A percentile compares a stretch with the other conserved stretches of the same genome.
Evolutionary conservation across 2,113 vertebrate species (phyloP).

Genomic region (Choloepus hoffmanni): DNA sequence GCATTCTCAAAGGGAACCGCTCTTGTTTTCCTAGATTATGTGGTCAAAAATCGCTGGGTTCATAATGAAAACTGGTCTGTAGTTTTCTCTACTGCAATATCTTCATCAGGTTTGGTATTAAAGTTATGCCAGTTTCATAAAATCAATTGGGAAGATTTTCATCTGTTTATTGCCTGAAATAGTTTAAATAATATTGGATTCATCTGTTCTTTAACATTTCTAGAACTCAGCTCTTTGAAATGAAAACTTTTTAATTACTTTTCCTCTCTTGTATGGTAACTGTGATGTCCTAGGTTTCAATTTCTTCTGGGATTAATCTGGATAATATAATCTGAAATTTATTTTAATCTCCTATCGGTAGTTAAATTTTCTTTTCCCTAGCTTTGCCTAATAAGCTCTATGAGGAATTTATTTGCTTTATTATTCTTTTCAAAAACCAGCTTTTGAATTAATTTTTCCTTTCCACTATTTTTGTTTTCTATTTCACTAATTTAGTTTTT

Average conservation of each 20-base stretch:
- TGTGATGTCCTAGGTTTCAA: background rate
- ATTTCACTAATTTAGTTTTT: background rate
- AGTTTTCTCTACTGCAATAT: background rate
- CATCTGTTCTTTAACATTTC: background rate
- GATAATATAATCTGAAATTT: background rate
- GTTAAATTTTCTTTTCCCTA: background rate
- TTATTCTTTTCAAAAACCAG: background rate
- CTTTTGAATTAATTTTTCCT: background rate
- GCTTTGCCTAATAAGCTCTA: background rate
- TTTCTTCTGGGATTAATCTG: background rate
- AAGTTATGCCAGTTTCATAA: background rate
- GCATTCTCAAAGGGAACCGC: background rate
- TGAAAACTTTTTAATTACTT: background rate
- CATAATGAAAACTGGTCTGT: background rate
- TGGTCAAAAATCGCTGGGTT: background rate
- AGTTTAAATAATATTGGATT: no score
- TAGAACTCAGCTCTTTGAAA: background rate
- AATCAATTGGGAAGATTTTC: background rate
- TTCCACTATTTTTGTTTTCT: background rate
- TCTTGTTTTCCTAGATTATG: background rate
- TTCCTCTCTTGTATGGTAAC: background rate
- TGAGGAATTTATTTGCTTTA: no score
- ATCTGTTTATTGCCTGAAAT: no score
- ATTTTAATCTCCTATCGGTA: background rate
- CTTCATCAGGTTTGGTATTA: background rate